Percentiles rank a stretch among this genome's conserved stretches.
These are phyloP conservation scores for Drosophila albomicans DNA, from an alignment of 1,140 invertebrate species.

Conservation along the genomic window DNA sequence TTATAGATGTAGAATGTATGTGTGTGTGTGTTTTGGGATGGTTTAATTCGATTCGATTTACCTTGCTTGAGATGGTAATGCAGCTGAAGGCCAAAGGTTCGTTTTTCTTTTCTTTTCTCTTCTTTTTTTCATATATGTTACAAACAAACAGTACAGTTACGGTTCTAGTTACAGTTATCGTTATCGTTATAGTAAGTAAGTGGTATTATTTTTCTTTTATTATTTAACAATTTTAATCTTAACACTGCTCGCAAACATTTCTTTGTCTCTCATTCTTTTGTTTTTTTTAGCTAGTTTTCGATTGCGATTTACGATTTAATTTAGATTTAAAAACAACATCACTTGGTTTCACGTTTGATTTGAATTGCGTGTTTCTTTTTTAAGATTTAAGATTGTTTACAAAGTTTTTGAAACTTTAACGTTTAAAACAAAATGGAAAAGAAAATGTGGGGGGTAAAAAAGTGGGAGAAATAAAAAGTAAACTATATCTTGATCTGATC, in stretches of 20 bases:
- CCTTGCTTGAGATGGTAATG: slow-evolving; percentile 38
- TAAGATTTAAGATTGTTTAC: slow-evolving; percentile 58
- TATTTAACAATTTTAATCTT: slow-evolving; percentile 37
- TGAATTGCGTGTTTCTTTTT: slow-evolving; percentile 63
- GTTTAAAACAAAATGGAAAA: slow-evolving; percentile 40
- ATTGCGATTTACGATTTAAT: slow-evolving; percentile 30
- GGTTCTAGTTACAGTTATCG: no score
- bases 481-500: no score
- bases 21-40: slow-evolving; percentile 13
- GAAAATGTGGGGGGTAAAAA: neutral
- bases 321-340: slow-evolving; percentile 83
- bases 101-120: neutral
- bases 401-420: slow-evolving; percentile 76
- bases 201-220: slow-evolving; percentile 34
- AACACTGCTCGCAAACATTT: slow-evolving; percentile 67
- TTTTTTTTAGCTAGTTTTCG: slow-evolving; percentile 30
- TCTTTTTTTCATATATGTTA: neutral
- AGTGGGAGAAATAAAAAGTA: no score
- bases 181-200: slow-evolving; percentile 7
- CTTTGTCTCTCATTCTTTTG: slow-evolving; percentile 44
- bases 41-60: slow-evolving; percentile 31
- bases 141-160: neutral
- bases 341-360: slow-evolving; percentile 85
- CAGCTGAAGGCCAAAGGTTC: slow-evolving; percentile 56
- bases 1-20: slow-evolving; percentile 1